Evolutionary conservation across 1,140 invertebrate genomes (phyloP), one percentile per base, ranked within the genome.

Genomic region (Lepidurus couesii): DNA sequence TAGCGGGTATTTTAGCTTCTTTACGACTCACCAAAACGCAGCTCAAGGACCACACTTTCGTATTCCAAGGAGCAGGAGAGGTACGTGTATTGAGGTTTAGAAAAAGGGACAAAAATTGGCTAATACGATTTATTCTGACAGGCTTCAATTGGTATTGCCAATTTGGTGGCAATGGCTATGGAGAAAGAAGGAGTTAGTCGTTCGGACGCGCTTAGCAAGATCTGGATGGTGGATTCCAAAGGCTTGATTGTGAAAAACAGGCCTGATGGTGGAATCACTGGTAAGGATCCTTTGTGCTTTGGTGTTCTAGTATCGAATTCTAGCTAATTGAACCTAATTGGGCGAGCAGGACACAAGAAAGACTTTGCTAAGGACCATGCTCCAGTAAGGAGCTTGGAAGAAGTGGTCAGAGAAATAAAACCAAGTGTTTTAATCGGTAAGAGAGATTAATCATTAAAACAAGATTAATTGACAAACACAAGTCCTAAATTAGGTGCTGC

Each of bases 1-100:
- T 97, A 0, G 95, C 95, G 42, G 96, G 96, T 7, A 85, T 98
- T 7, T 85, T 96, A 47, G 94, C 95, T 1, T 91, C 93, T 1
- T 88, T 92, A 74, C 88, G 92, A 81, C 87, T 97, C 21, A 96
- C 94, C 0, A 91, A 90, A 78, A 92, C 89, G 79, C 89, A 89
- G 81, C 89, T 98, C 65, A 88, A 87, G 10, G 92, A 97, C 42
- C 92, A 96, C 82, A 93, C 89, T 79, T 93, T 94, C 84, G 87
- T 97, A 21, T 98, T 98, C 84, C 89, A 95, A 42, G 96, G 96
- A 26, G 96, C 96, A 81, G 96, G 96, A 77, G 94, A 94, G 86
- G 92, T 92, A 84, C 9, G 7, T 75, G 34, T 77, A 11, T 0
- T 16, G 7, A 75, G 11, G 13, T 65, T 75, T 77, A 81, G 43